These are phyloP conservation scores for Dunckerocampus dactyliophorus DNA, from an alignment of 2,113 vertebrate genomes.

Conservation along the genomic window DNA sequence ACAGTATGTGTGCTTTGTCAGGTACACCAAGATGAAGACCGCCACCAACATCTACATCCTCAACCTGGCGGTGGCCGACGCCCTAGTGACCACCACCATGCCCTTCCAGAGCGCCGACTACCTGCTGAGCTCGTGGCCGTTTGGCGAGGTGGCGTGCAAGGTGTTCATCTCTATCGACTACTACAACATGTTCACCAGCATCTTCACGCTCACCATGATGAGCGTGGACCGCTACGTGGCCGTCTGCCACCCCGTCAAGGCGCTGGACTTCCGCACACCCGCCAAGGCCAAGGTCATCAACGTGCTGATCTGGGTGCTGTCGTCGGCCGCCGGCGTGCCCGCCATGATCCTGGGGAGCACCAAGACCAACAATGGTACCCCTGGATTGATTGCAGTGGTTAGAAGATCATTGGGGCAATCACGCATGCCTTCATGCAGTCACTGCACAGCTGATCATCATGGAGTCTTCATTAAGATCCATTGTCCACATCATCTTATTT, in stretches of 20 bases:
- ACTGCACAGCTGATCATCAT: too few species aligned
- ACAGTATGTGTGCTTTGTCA: slow-evolving; percentile 41
- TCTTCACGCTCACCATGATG: slow-evolving; percentile 78
- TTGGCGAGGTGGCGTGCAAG: slow-evolving; percentile 92
- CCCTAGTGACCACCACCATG: slow-evolving; percentile 92
- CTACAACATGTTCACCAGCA: slow-evolving; percentile 96
- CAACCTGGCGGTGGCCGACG: slow-evolving; percentile 94
- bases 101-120: slow-evolving; percentile 96
- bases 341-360: slow-evolving; percentile 93
- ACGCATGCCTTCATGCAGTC: too few species aligned
- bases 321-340: slow-evolving; percentile 91
- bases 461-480: too few species aligned
- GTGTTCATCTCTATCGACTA: slow-evolving; percentile 97
- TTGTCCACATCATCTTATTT: too few species aligned
- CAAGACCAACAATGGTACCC: slow-evolving; percentile 86
- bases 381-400: neutral
- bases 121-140: slow-evolving; percentile 94
- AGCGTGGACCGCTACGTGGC: slow-evolving; percentile 76
- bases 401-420: neutral
- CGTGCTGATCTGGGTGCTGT: slow-evolving; percentile 91
- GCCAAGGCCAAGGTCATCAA: slow-evolving; percentile 95
- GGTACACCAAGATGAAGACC: slow-evolving; percentile 93
- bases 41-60: slow-evolving; percentile 88
- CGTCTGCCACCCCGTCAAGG: slow-evolving; percentile 76
- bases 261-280: slow-evolving; percentile 92